phyloP scores from a whole-genome alignment of 2,113 vertebrate species.

The Larimichthys polyactis region DNA sequence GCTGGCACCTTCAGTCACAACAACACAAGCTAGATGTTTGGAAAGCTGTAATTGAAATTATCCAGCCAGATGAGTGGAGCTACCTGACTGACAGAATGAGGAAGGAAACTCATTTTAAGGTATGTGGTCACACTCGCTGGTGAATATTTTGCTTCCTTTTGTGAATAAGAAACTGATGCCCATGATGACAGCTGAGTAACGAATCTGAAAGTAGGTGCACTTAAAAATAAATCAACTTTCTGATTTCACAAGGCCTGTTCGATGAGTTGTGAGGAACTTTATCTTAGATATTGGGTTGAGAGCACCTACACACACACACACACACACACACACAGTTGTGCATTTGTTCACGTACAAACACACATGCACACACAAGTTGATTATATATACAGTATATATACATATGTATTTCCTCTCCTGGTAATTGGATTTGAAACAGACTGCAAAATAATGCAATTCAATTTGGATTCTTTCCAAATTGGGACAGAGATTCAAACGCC shows the following conservation, averaged over 20 bases:
- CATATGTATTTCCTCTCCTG: background rate
- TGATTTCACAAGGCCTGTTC: slow-evolving; percentile 33
- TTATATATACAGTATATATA: background rate
- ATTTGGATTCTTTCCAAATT: slow-evolving; percentile 19
- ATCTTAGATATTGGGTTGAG: slow-evolving; percentile 39
- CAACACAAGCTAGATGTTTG: slow-evolving; percentile 27
- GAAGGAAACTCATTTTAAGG: slow-evolving; percentile 55
- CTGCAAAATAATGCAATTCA: slow-evolving; percentile 15
- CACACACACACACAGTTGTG: slow-evolving; percentile 25
- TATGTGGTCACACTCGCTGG: slow-evolving; percentile 34
- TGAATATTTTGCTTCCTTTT: slow-evolving; percentile 40
- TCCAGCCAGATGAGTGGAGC: slow-evolving; percentile 51
- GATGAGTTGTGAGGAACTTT: slow-evolving; percentile 15
- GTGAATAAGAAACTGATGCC: slow-evolving; percentile 50
- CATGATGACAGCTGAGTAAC: slow-evolving; percentile 31
- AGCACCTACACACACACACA: background rate
- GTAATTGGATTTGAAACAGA: slow-evolving; percentile 51
- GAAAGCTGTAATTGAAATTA: slow-evolving; percentile 61
- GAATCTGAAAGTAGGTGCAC: slow-evolving; percentile 48
- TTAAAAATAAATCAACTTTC: slow-evolving; percentile 49
- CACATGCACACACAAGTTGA: slow-evolving; percentile 4
- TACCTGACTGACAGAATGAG: slow-evolving; percentile 40
- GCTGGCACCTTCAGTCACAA: slow-evolving; percentile 25
- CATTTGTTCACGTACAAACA: background rate
- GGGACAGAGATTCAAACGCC: background rate